Base-by-base conservation (phyloP, 2,888 invertebrate species). In the Rosalia funebris region DNA sequence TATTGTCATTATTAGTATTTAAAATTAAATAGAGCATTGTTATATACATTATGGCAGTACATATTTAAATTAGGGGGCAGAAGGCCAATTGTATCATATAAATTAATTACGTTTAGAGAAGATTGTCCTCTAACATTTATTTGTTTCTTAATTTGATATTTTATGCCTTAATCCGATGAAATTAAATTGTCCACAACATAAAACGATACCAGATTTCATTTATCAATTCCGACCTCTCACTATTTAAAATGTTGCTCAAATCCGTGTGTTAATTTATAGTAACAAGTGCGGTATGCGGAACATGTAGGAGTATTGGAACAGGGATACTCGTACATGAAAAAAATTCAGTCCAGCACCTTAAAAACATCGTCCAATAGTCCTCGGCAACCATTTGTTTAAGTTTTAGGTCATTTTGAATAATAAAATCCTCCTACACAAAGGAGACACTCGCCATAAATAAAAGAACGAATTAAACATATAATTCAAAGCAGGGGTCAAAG, bases 381-480 rank as follows among this genome's bases (percentile, higher is more conserved):
- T 31, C 12, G 12, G 1, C 45, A 45, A 25, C 61, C 63, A 66
- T 70, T 68, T 70, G 64, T 66, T 68, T 63, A 58, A 63, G 61
- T 68, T 72, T 67, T 65, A 65, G 70, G 70, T 71, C 70, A 69
- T 61, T 69, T 67, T 69, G 58, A 72, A 70, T 70, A 72, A 70
- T 72, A 70, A 69, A 70, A 64, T 62, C 55, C 71, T 54, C 72
- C 72, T 60, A 72, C 72, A 61, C 68, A 56, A 56, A 66, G 54
- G 50, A 62, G 60, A 58, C 60, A 57, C 53, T 59, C 62, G 65
- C 67, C 62, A 65, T 68, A 70, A 70, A 70, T 70, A 65, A 68
- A 69, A 66, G 68, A 65, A 60, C 60, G 67, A 65, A 70, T 70
- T 70, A 66, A 68, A 70, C 66, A 63, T 70, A 70, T 68, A 70